Evolutionary conservation across 2,797 vertebrate genomes (phyloP).

Genomic region (Cephalopachus bancanus): DNA sequence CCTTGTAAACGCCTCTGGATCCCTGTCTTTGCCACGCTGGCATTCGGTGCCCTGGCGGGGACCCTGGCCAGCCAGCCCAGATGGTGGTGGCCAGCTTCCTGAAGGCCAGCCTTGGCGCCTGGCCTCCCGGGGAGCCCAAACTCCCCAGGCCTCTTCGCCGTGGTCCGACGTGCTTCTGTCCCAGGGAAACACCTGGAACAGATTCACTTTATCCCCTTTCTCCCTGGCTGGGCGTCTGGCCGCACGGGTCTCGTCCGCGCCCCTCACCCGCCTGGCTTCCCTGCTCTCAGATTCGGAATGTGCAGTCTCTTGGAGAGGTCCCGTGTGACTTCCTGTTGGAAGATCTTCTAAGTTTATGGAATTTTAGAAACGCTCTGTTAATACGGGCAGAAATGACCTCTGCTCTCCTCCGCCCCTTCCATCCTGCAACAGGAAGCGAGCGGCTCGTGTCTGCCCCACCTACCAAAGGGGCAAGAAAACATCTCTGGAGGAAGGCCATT

Average conservation of each 20-base stretch:
- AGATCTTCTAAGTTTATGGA: constrained; percentile 67
- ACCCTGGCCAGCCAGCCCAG: background rate
- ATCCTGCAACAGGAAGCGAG: constrained; percentile 79
- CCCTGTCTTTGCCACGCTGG: background rate
- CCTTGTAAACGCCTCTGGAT: fast-evolving
- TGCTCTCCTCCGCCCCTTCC: constrained; percentile 62
- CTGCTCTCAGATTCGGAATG: background rate
- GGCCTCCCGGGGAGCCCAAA: fast-evolving
- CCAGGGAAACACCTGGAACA: fast-evolving
- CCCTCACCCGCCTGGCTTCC: background rate
- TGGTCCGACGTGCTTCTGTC: fast-evolving
- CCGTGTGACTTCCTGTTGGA: constrained; percentile 72
- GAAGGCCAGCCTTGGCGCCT: background rate
- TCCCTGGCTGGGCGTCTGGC: background rate
- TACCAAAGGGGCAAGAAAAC: constrained; percentile 52
- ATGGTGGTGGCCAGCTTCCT: fast-evolving
- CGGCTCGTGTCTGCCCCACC: constrained; percentile 53
- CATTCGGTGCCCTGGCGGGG: fast-evolving
- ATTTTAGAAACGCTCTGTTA: constrained; percentile 75
- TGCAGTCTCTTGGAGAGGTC: background rate
- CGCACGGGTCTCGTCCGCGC: background rate
- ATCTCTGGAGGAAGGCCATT: constrained; percentile 12
- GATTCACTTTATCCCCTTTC: fast-evolving
- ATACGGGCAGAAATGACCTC: constrained; percentile 52
- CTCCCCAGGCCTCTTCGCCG: fast-evolving